Conservation (phyloP, 2,888 invertebrate species). For the Uropetala carovei region DNA sequence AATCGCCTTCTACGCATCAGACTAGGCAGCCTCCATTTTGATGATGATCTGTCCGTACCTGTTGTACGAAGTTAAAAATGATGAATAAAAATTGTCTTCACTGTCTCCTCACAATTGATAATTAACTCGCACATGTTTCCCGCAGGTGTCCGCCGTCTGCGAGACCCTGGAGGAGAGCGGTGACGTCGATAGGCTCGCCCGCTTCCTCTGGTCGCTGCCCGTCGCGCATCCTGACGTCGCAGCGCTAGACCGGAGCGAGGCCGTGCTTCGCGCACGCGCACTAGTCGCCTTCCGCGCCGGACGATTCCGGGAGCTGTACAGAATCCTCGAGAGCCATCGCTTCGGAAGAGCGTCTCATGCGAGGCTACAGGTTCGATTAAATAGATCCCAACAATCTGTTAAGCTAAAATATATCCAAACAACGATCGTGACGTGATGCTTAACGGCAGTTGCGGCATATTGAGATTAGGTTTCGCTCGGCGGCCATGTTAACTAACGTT, state of each 20-base stretch:
- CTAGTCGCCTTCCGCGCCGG: constrained; percentile 94
- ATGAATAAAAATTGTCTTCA: constrained; percentile 29
- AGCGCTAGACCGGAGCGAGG: constrained; percentile 90
- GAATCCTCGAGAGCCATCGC: constrained; percentile 92
- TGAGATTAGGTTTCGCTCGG: too few species aligned
- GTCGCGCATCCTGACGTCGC: constrained; percentile 91
- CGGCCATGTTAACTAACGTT: too few species aligned
- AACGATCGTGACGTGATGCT: too few species aligned
- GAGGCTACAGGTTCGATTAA: constrained; percentile 80
- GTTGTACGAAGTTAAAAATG: neutral
- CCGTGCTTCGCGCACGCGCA: constrained; percentile 90
- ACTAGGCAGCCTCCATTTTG: neutral
- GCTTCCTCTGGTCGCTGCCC: constrained; percentile 94
- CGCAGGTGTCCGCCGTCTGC: constrained; percentile 93
- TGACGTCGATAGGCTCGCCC: constrained; percentile 90
- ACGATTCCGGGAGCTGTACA: constrained; percentile 92
- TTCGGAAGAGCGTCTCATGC: constrained; percentile 93
- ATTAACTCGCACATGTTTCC: constrained; percentile 71
- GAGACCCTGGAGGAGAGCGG: constrained; percentile 97
- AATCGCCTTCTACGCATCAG: too few species aligned
- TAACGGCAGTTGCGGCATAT: too few species aligned
- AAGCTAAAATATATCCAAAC: too few species aligned
- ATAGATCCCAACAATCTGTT: too few species aligned
- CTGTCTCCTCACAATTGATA: constrained; percentile 47
- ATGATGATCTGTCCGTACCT: neutral